Base-by-base conservation (phyloP, 2,113 vertebrate genomes). In the Octodon degus region DNA sequence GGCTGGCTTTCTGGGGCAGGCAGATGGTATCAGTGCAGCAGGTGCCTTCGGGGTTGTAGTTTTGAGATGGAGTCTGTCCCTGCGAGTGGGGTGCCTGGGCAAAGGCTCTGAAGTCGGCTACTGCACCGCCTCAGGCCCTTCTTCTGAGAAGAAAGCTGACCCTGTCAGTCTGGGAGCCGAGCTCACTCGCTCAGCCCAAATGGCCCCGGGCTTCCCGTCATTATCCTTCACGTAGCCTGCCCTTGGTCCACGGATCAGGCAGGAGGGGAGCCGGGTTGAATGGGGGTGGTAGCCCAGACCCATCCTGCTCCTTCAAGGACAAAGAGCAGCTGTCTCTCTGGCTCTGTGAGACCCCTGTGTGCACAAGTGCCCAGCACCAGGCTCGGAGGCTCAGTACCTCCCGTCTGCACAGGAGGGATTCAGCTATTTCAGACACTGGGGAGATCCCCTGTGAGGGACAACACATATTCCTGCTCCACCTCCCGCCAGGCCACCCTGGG, bases 361-460 rank as follows among this genome's bases (percentile, higher is more conserved):
- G 3, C 10, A 92, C 20, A 1, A 22, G 53, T 25, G 47, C 62
- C 86, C 85, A 22, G 77, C 2, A 0, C 90, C 80, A 25, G 90
- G 37, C 25, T 80, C 7, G 7, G 2, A 17, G 4, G 72, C 95
- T 58, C 37, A 58, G 88, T 0, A 20, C 76, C 93, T 84, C 86
- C 40, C 47, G 47, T 95, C 90, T 88, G 68, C 94, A 62, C 93
- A 89, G 95, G 43, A 68, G 89, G 55, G 53, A 89, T 19, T 7
- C 5, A 86, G 90, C 53, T 58, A 83, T 74, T 91, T 94, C 86
- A 74, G 89, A 80, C 34, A 34, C 87, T 0, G 76, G 89, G 87
- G 81, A 25, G 85, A 93, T 47, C 58, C 47, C 2, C n/a, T 11
- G 67, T 34, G 63, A 95, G 70, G 80, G n/a, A 43, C 70, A 84